A percentile compares a stretch with the other conserved stretches of the same genome.
phyloP scores from a whole-genome alignment of 2,888 invertebrate species.

The Sialis lutaria region DNA sequence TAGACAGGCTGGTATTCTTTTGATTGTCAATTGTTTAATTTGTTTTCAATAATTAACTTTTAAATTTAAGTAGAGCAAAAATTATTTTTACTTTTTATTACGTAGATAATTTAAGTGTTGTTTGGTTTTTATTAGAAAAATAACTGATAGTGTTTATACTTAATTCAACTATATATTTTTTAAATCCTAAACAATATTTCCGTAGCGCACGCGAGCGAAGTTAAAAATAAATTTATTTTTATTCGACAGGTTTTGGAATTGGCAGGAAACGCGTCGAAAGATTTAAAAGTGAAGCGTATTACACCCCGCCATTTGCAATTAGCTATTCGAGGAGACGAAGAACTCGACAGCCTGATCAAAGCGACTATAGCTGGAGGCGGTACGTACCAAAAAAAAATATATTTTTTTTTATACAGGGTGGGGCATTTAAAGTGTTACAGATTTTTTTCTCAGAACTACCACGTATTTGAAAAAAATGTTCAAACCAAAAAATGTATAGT shows the following conservation, averaged over 20 bases:
- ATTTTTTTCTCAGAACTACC: too few relatives aligned
- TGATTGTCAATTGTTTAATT: too few relatives aligned
- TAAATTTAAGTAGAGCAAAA: too few relatives aligned
- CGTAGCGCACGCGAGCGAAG: neutral
- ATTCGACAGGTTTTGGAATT: constrained; percentile 78
- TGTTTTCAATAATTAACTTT: too few relatives aligned
- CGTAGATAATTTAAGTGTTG: too few relatives aligned
- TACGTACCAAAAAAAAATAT: constrained; percentile 14
- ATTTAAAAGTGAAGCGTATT: constrained; percentile 99
- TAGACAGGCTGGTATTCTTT: too few relatives aligned
- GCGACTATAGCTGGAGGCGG: constrained; percentile 99
- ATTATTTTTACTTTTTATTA: neutral
- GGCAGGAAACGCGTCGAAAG: constrained; percentile 99
- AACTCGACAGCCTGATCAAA: constrained; percentile 97
- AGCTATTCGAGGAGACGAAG: constrained; percentile 98
- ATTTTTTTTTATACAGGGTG: too few relatives aligned
- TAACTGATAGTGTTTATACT: too few relatives aligned
- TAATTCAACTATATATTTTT: neutral
- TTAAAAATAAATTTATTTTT: neutral
- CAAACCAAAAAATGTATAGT: too few relatives aligned
- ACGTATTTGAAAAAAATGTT: too few relatives aligned
- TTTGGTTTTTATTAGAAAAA: too few relatives aligned
- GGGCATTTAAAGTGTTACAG: too few relatives aligned
- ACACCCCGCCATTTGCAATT: constrained; percentile 98
- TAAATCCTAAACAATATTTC: neutral